These are phyloP conservation scores for Octonoba sinensis DNA, from an alignment of 2,888 invertebrate genomes.

Conservation along the genomic window DNA sequence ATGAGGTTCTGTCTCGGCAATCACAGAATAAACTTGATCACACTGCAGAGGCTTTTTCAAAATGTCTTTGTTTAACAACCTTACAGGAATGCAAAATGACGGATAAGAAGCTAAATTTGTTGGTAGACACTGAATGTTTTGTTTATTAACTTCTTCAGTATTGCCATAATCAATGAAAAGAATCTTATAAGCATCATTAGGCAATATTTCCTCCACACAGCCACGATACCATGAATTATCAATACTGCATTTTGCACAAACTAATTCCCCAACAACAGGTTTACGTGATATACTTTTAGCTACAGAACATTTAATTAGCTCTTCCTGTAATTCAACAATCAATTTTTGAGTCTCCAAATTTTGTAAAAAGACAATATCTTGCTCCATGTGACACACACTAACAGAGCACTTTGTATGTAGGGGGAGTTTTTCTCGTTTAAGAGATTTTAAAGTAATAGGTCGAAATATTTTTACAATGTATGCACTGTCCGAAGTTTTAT, in stretches of 20 bases:
- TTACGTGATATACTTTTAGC: slow-evolving; percentile 8
- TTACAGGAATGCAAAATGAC: slow-evolving; percentile 20
- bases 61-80: neutral
- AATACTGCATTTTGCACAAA: slow-evolving; percentile 15
- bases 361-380: slow-evolving; percentile 20
- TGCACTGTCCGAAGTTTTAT: neutral
- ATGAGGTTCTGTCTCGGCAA: slow-evolving; percentile 22
- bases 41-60: neutral
- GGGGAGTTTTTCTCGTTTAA: slow-evolving; percentile 16
- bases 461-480: slow-evolving; percentile 7
- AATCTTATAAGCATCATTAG: slow-evolving; percentile 23
- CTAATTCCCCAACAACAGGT: slow-evolving; percentile 36
- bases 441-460: slow-evolving; percentile 3
- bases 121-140: slow-evolving; percentile 15
- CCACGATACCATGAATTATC: slow-evolving; percentile 38
- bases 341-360: neutral
- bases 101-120: slow-evolving; percentile 12
- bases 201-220: slow-evolving; percentile 26
- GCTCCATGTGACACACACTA: slow-evolving; percentile 17
- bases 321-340: slow-evolving; percentile 5
- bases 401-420: slow-evolving; percentile 1
- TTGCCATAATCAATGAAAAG: slow-evolving; percentile 50
- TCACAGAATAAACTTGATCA: slow-evolving; percentile 21
- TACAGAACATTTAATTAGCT: slow-evolving; percentile 5
- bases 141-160: slow-evolving; percentile 19